Evolutionary conservation across 2,888 invertebrate genomes (phyloP), one percentile per base, ranked within the genome.

Genomic region (Tinea trinotella): DNA sequence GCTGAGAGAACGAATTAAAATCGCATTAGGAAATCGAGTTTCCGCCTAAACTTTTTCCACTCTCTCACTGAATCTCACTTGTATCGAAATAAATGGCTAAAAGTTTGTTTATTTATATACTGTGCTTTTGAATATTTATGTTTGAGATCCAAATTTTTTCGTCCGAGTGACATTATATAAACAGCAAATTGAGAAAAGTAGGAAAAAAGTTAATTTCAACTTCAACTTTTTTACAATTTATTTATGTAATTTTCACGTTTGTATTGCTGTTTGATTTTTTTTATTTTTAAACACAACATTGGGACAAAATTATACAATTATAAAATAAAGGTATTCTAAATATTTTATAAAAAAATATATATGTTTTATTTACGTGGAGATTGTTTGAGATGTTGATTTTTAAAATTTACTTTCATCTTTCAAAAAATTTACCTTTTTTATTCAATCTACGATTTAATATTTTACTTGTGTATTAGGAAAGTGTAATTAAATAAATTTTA

Each of bases 21-120:
- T 82, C 82, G 76, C 84, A 85, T 85, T 84, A 84, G 81, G 81
- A 77, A 83, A 83, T 84, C 77, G 81, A 75, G 79, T 76, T 75
- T 67, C 75, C 77, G 74, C 71, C 79, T 72, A 81, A 55, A 82
- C 80, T 84, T 85, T 80, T 74, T 54, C 79, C 80, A 79, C 78
- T 73, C 76, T 75, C 72, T 76, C 75, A 66, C 77, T 66, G 71
- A 75, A 74, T 74, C 72, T 71, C 75, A 74, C 75, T n/a, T 83
- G 82, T 84, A 84, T 85, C 80, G 79, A 77, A 81, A 83, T 82
- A 83, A 85, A 85, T 83, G 82, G 77, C 70, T 76, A 71, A 74
- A 81, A 83, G 80, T 81, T 79, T 71, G 75, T 81, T 82, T 84
- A 82, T 83, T 84, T 83, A 82, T 82, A 79, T 75, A 59, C 57